Evolutionary conservation across 2,888 invertebrate species (phyloP).

Genomic region (Dicyrtoma fusca): DNA sequence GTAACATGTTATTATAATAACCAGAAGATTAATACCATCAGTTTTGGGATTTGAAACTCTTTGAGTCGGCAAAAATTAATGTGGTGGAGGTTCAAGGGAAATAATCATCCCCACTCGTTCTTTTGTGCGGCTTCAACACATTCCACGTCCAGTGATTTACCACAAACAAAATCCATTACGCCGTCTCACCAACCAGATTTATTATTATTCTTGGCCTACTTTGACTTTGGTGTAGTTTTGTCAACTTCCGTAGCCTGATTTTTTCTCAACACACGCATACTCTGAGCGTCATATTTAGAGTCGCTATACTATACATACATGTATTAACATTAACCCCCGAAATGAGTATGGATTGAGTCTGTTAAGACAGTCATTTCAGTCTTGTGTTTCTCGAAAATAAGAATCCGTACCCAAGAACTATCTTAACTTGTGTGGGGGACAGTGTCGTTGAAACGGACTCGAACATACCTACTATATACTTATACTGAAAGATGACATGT

Average conservation of each 20-base stretch:
- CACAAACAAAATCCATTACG: neutral
- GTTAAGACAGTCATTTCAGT: too few species aligned
- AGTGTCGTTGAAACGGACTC: too few species aligned
- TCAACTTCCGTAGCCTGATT: conserved; percentile 13
- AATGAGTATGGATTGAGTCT: too few species aligned
- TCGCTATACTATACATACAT: too few species aligned
- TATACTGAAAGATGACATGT: too few species aligned
- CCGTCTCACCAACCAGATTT: conserved; percentile 1
- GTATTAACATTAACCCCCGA: too few species aligned
- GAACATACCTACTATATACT: too few species aligned
- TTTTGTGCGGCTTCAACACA: conserved; percentile 6
- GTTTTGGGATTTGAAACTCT: neutral
- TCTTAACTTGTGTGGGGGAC: too few species aligned
- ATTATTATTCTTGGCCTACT: conserved; percentile 18
- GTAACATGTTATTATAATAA: neutral
- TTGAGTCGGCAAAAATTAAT: neutral
- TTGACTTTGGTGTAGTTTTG: conserved; percentile 8
- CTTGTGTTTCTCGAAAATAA: neutral
- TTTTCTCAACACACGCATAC: neutral
- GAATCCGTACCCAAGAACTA: too few species aligned
- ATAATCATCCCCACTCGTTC: neutral
- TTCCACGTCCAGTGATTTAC: conserved; percentile 2
- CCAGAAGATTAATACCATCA: neutral
- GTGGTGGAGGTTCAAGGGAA: neutral
- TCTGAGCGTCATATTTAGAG: too few species aligned